A percentile compares a stretch with the other conserved stretches of the same genome.
Evolutionary conservation across 2,888 invertebrate genomes (phyloP).

Genomic region (Spodoptera exigua): DNA sequence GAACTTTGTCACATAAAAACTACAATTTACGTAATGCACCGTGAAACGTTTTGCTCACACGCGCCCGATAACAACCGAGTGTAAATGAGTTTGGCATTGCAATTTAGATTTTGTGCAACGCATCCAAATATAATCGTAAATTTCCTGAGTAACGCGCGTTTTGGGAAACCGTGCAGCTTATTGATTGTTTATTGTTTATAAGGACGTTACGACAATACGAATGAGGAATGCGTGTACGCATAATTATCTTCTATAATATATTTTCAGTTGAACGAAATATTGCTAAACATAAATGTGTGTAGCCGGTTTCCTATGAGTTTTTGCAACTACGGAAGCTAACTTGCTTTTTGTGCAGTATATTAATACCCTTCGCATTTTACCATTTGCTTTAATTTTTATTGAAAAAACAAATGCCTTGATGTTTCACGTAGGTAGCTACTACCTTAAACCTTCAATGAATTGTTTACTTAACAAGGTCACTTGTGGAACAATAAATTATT

Average conservation of each 20-base stretch:
- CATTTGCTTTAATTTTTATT: conserved; percentile 2
- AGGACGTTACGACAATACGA: conserved; percentile 47
- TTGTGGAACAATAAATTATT: too few relatives aligned
- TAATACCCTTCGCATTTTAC: conserved; percentile 60
- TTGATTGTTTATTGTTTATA: conserved; percentile 24
- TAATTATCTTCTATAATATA: conserved; percentile 66
- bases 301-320: conserved; percentile 63
- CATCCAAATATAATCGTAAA: conserved; percentile 43
- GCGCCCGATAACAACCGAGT: conserved; percentile 30
- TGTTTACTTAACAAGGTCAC: too few relatives aligned
- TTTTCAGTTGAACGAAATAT: conserved; percentile 68
- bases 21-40: conserved; percentile 35
- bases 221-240: conserved; percentile 52
- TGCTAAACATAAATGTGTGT: conserved; percentile 54
- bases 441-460: too few relatives aligned
- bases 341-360: conserved; percentile 68
- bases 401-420: not conserved
- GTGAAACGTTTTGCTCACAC: conserved; percentile 38
- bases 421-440: too few relatives aligned
- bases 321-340: conserved; percentile 64
- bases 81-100: conserved; percentile 40
- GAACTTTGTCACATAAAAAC: conserved; percentile 45
- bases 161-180: conserved; percentile 25
- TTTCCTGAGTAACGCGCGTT: conserved; percentile 29
- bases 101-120: conserved; percentile 47